These are phyloP conservation scores for Theropithecus gelada DNA, from an alignment of 2,113 vertebrate species.

Conservation along the genomic window DNA sequence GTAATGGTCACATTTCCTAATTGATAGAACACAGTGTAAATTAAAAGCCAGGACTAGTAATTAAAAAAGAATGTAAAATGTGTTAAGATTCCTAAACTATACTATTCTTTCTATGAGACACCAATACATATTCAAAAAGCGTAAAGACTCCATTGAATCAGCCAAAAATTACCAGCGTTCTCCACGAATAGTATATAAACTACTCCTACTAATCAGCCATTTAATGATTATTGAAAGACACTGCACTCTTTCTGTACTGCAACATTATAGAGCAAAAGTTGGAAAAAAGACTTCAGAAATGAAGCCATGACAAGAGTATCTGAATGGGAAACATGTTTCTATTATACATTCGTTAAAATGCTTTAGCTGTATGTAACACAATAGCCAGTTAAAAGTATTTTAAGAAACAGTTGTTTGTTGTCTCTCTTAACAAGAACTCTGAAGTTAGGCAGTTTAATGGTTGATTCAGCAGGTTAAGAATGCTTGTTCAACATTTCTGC, in stretches of 20 bases:
- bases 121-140: not conserved
- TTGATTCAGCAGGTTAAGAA: not conserved
- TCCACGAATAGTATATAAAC: not conserved
- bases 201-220: not conserved
- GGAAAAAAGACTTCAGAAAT: not conserved
- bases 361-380: not conserved
- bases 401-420: not conserved
- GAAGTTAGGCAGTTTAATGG: not conserved
- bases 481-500: not conserved
- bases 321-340: not conserved
- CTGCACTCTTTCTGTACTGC: not conserved
- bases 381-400: not conserved
- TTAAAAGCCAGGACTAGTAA: not conserved
- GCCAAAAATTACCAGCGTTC: not conserved
- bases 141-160: not conserved
- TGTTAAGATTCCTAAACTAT: not conserved
- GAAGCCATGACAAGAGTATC: not conserved
- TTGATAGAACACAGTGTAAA: not conserved
- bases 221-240: not conserved
- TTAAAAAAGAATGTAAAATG: conserved; percentile 34
- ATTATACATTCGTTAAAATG: not conserved
- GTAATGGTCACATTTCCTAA: conserved; percentile 31
- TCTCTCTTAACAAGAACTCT: not conserved
- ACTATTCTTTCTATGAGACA: not conserved
- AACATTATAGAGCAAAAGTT: not conserved